Base-by-base conservation (phyloP, 2,113 vertebrate genomes). In the Xerus inauris region DNA sequence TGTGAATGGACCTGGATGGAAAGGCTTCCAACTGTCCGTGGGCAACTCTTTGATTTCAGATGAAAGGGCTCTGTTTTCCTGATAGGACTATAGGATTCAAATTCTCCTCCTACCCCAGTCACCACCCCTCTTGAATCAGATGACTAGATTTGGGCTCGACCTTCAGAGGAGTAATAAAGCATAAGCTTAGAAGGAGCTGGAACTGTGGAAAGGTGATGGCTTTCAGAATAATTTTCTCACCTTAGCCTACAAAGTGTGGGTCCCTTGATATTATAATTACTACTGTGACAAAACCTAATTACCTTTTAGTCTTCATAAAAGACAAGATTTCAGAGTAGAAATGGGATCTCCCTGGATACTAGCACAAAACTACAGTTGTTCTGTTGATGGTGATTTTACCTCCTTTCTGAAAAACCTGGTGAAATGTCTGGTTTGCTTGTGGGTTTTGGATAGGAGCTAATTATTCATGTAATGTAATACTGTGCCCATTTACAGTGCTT, bases 191-290 rank as follows among this genome's bases (percentile, higher is more conserved):
- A 65, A 88, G 17, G 32, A 87, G 24, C 49, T 40, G 47, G 84
- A 88, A 47, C 28, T 32, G 12, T 80, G n/a, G 59, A 49, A 84
- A 86, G 24, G 19, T 28, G 10, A n/a, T 5, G 8, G 72, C 42
- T 45, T 94, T 84, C 71, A 62, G 69, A 94, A 75, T 80, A 64
- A 72, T 45, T 81, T 86, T 86, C 38, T 94, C 20, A 54, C 62
- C 26, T 86, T 73, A 54, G 16, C 35, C 51, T 94, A 38, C n/a
- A 89, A 89, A 62, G 9, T 82, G 1, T 88, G 59, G 6, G 20
- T 85, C 77, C 51, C 59, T 95, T 91, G 59, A 38, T 84, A 65
- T 24, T 87, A 76, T 69, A 87, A 88, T 79, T 84, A 86, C 38
- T 73, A 49, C 64, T 24, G 6, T 83, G 85, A 85, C 79, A 90